Evolutionary conservation across 2,888 invertebrate genomes (phyloP), one percentile per base, ranked within the genome.

Genomic region (Callimorpha dominula): DNA sequence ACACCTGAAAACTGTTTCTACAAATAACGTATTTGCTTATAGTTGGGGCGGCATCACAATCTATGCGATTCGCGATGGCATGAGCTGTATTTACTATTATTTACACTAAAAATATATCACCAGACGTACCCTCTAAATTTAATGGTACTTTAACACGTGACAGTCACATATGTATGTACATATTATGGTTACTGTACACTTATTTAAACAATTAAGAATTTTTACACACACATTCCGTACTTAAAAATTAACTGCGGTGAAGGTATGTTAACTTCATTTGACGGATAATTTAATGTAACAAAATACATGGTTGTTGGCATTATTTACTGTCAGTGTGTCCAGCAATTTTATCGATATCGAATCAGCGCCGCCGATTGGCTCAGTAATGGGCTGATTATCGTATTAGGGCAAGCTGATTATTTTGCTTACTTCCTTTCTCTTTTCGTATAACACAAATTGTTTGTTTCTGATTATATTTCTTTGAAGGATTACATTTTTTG

Each of bases 381-480:
- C 89, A 82, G 90, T 90, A 91, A 91, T 91, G 89, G 87, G 86
- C 81, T 87, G 89, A 91, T 91, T 91, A 91, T 88, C 90, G 89
- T 88, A 90, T 90, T 90, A 90, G 88, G 82, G 80, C 72, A 76
- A 76, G 79, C 82, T 84, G 87, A 88, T 88, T 87, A 86, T 79
- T 85, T 82, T 81, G 79, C 76, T 79, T 78, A 81, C 81, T 85
- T 77, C 77, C 76, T 82, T 82, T 81, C 77, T 76, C 76, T 77
- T 80, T 78, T 78, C 73, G 67, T 73, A 76, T 83, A 75, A 78
- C 79, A 82, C 81, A 84, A 82, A 81, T 84, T 82, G 80, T 78
- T 84, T 84, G 78, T 78, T 83, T 79, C 70, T 71, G 72, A 71
- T 72, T 31, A 11, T n/a, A 67, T 11, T 12, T 1, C 50, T 66